phyloP scores from a whole-genome alignment of 2,113 vertebrate genomes.

The Microtus oregoni region DNA sequence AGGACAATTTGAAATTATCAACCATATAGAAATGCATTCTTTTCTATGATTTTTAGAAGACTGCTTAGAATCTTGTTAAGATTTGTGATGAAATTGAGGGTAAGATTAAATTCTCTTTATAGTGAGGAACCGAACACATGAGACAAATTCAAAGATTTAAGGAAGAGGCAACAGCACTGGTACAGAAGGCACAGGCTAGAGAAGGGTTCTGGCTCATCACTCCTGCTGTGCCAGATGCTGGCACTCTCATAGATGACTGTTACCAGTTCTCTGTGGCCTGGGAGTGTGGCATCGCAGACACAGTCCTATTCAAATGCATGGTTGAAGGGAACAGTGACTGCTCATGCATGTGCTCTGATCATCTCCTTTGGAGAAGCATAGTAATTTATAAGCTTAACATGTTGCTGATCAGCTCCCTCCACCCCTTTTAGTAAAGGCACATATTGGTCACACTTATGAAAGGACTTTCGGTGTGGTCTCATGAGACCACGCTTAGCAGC shows the following conservation, averaged over 20 bases:
- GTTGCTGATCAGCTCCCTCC: conserved; percentile 77
- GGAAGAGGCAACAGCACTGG: not conserved
- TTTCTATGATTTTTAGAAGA: not conserved
- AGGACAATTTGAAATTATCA: not conserved
- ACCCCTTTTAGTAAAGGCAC: conserved; percentile 79
- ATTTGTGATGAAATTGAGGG: not conserved
- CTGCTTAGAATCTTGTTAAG: not conserved
- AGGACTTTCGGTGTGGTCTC: conserved; percentile 79
- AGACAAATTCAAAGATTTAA: not conserved
- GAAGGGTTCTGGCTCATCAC: conserved; percentile 45
- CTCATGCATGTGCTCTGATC: conserved; percentile 66
- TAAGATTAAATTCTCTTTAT: conserved; percentile 35
- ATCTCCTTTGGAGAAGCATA: conserved; percentile 73
- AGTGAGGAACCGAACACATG: not conserved
- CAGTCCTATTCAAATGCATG: conserved; percentile 60
- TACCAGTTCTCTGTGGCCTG: conserved; percentile 68
- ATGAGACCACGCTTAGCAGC: conserved; percentile 81
- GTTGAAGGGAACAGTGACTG: conserved; percentile 59
- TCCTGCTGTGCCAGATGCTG: conserved; percentile 72
- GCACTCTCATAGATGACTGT: conserved; percentile 65
- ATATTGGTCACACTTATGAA: conserved; percentile 85
- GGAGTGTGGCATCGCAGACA: conserved; percentile 66
- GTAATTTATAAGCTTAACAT: conserved; percentile 79
- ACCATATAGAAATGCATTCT: not conserved
- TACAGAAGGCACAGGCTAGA: not conserved